These are phyloP conservation scores for Antechinus stuartii DNA, from an alignment of 2,113 vertebrate species.

Conservation along the genomic window DNA sequence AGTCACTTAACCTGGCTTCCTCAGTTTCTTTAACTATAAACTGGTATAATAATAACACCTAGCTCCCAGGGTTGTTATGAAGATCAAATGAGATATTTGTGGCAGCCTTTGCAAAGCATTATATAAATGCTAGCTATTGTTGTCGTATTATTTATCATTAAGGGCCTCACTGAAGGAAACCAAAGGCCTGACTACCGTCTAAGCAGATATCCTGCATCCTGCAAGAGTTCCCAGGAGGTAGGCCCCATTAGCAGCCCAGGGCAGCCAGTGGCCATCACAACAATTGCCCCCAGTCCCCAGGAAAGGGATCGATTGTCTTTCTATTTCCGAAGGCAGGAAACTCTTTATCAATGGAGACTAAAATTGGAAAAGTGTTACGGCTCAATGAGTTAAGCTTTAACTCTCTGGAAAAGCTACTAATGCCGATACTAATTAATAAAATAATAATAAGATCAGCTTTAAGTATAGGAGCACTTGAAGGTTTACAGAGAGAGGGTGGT, in stretches of 20 bases:
- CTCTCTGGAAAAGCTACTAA: not conserved
- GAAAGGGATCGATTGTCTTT: constrained; percentile 39
- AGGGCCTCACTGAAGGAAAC: not conserved
- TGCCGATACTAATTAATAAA: not conserved
- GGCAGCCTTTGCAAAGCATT: not conserved
- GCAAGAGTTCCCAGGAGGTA: constrained; percentile 8
- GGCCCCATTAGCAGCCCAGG: not conserved
- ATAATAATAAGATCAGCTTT: not conserved
- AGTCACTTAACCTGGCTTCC: not conserved
- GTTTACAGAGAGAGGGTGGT: not conserved
- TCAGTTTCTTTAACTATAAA: not conserved
- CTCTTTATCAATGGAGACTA: constrained; percentile 7
- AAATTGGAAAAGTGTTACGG: not conserved
- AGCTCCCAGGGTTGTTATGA: not conserved
- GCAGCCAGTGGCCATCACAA: constrained; percentile 28
- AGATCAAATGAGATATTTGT: not conserved
- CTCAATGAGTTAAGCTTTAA: constrained; percentile 22
- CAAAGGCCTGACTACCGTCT: not conserved
- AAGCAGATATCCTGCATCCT: not conserved
- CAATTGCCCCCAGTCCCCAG: constrained; percentile 1
- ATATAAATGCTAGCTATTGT: not conserved
- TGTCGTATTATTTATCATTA: not conserved
- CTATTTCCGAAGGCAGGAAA: not conserved
- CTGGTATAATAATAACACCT: not conserved
- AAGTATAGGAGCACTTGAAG: not conserved